Percentiles rank a stretch among this genome's conserved stretches.
These are phyloP conservation scores for Trichomycterus rosablanca DNA, from an alignment of 2,113 vertebrate genomes.

Conservation along the genomic window DNA sequence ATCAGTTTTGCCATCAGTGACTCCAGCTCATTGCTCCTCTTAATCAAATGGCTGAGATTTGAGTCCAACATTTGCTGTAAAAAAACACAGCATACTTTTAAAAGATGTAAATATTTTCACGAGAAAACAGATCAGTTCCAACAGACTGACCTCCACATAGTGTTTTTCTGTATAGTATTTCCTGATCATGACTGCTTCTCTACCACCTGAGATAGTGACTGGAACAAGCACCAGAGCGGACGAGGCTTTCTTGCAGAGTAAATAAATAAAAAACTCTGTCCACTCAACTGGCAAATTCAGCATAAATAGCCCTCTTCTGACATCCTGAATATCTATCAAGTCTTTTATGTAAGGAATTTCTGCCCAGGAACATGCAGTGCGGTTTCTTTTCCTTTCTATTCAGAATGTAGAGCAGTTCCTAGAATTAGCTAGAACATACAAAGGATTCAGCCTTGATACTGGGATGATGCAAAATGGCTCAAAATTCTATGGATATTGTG, in stretches of 20 bases:
- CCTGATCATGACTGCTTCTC: conserved; percentile 55
- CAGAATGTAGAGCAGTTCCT: no score
- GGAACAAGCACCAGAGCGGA: conserved; percentile 55
- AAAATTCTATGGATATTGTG: conserved; percentile 38
- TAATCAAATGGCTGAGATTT: conserved; percentile 93
- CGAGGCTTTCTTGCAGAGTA: conserved; percentile 29
- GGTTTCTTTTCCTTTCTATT: conserved; percentile 43
- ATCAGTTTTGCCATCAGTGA: conserved; percentile 94
- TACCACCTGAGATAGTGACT: conserved; percentile 44
- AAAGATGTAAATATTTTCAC: background rate
- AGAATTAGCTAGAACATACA: conserved; percentile 27
- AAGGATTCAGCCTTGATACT: conserved; percentile 62
- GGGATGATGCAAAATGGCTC: conserved; percentile 24
- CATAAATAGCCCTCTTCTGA: conserved; percentile 62
- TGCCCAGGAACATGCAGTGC: conserved; percentile 26
- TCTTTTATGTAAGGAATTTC: conserved; percentile 22
- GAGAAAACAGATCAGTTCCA: background rate
- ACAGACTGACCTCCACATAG: conserved; percentile 54
- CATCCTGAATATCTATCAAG: conserved; percentile 41
- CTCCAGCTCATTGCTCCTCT: conserved; percentile 97
- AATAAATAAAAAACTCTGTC: conserved; percentile 42
- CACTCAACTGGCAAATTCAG: conserved; percentile 61
- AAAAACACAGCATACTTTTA: conserved; percentile 21
- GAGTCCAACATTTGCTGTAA: conserved; percentile 91
- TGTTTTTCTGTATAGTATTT: conserved; percentile 59